phyloP scores from a whole-genome alignment of 1,140 invertebrate species.

The Vanessa atalanta region DNA sequence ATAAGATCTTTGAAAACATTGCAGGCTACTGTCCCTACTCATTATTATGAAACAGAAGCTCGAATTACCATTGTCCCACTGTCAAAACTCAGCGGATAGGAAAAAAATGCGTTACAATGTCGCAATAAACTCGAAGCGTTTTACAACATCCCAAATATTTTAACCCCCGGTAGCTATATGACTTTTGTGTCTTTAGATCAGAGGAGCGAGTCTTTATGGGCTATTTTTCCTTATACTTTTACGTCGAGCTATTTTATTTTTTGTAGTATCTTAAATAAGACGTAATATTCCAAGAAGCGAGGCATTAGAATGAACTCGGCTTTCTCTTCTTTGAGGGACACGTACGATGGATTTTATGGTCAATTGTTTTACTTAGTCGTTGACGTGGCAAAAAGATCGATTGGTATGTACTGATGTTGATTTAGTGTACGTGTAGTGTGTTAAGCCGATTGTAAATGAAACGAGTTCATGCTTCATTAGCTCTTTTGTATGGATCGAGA shows the following conservation, averaged over 20 bases:
- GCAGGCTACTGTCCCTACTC: slow-evolving; percentile 51
- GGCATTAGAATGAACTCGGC: slow-evolving; percentile 68
- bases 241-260: slow-evolving; percentile 66
- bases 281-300: slow-evolving; percentile 76
- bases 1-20: slow-evolving; percentile 41
- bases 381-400: slow-evolving; percentile 62
- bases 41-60: slow-evolving; percentile 67
- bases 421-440: slow-evolving; percentile 39
- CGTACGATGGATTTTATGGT: slow-evolving; percentile 74
- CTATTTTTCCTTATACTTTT: slow-evolving; percentile 69
- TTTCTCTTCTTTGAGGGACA: slow-evolving; percentile 72
- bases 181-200: slow-evolving; percentile 67
- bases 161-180: slow-evolving; percentile 58
- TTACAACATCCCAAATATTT: slow-evolving; percentile 72
- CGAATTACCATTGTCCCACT: slow-evolving; percentile 59
- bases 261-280: slow-evolving; percentile 75
- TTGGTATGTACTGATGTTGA: slow-evolving; percentile 33
- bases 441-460: slow-evolving; percentile 49
- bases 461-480: slow-evolving; percentile 46
- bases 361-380: slow-evolving; percentile 72
- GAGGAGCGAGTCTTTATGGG: slow-evolving; percentile 58
- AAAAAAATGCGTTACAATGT: slow-evolving; percentile 70
- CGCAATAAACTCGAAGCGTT: slow-evolving; percentile 65
- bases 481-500: slow-evolving; percentile 46
- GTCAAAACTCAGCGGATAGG: slow-evolving; percentile 66